These are phyloP conservation scores for Zhengitettix transpicula DNA, from an alignment of 2,888 invertebrate genomes.

Conservation along the genomic window DNA sequence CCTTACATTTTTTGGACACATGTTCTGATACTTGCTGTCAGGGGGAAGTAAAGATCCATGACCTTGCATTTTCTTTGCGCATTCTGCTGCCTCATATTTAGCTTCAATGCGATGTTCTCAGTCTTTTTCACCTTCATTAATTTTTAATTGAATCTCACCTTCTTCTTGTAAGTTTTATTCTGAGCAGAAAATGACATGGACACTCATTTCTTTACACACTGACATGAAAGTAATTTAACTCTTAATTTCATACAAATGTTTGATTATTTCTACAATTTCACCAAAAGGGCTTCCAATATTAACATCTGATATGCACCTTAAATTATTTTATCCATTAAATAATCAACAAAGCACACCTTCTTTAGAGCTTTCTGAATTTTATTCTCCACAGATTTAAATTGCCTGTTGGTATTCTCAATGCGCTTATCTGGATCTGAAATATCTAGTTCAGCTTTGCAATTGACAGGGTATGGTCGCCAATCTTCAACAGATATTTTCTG, in stretches of 20 bases:
- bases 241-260: too few species aligned
- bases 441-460: slow-evolving; percentile 65
- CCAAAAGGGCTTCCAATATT: too few species aligned
- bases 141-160: slow-evolving; percentile 83
- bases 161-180: too few species aligned
- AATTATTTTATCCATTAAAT: too few species aligned
- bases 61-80: slow-evolving; percentile 87
- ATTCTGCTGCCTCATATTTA: slow-evolving; percentile 85
- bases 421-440: slow-evolving; percentile 64
- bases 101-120: slow-evolving; percentile 90
- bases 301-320: too few species aligned
- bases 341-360: slow-evolving; percentile 36
- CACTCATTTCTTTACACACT: too few species aligned
- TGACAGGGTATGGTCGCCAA: slow-evolving; percentile 70
- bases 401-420: slow-evolving; percentile 63
- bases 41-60: slow-evolving; percentile 87
- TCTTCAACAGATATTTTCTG: slow-evolving; percentile 94
- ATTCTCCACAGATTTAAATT: slow-evolving; percentile 64
- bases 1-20: slow-evolving; percentile 29
- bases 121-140: slow-evolving; percentile 90
- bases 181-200: too few species aligned
- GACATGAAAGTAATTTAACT: too few species aligned
- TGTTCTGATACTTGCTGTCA: slow-evolving; percentile 50
- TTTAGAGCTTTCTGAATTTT: slow-evolving; percentile 51
- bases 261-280: too few species aligned